Percentiles rank a stretch among this genome's conserved stretches.
phyloP scores from a whole-genome alignment of 2,113 vertebrate species.

The Elachura formosa region DNA sequence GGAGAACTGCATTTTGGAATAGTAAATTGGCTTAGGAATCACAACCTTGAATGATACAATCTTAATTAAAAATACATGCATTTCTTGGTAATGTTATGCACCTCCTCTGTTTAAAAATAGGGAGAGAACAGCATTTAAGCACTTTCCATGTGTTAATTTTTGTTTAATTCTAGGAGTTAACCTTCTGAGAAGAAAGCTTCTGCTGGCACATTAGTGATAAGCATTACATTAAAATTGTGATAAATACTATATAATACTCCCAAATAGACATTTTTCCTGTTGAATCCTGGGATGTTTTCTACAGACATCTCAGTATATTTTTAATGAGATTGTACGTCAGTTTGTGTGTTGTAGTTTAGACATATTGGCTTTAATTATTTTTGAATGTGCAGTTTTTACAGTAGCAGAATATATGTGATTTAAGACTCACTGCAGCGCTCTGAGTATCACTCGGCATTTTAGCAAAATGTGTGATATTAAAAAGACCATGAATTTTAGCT shows the following conservation, averaged over 20 bases:
- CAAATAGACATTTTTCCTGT: constrained; percentile 20
- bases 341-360: constrained; percentile 50
- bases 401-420: constrained; percentile 42
- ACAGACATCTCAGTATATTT: constrained; percentile 32
- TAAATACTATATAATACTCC: constrained; percentile 13
- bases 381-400: constrained; percentile 56
- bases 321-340: constrained; percentile 56
- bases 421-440: constrained; percentile 21
- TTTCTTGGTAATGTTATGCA: not conserved
- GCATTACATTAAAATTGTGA: constrained; percentile 25
- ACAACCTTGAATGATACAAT: constrained; percentile 4
- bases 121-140: constrained; percentile 25
- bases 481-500: constrained; percentile 44
- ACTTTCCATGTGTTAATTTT: constrained; percentile 29
- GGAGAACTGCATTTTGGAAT: constrained; percentile 15
- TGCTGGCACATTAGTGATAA: constrained; percentile 36
- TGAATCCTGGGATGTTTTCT: constrained; percentile 10
- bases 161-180: constrained; percentile 46
- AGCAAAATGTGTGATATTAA: constrained; percentile 52
- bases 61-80: constrained; percentile 55
- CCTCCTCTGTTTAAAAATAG: constrained; percentile 35
- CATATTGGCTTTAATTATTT: constrained; percentile 58
- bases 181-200: constrained; percentile 55
- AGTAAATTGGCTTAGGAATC: constrained; percentile 32
- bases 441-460: constrained; percentile 50